Evolutionary conservation across 2,888 invertebrate genomes (phyloP).

Genomic region (Tipula vernalis): DNA sequence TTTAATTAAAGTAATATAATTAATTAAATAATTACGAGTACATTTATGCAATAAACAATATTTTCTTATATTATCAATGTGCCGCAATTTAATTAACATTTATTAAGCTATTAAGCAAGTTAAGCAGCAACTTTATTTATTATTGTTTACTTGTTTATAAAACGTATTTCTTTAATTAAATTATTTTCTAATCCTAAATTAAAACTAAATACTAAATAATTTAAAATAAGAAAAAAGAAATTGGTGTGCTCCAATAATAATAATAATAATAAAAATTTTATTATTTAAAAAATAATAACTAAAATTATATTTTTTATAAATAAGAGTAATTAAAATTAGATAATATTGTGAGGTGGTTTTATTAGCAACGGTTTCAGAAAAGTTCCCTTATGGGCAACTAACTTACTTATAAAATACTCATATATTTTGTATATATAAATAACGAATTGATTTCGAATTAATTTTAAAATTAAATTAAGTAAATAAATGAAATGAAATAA

Average conservation of each 20-base stretch:
- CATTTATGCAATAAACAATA: background rate
- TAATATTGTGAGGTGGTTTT: slow-evolving; percentile 17
- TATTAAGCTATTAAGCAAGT: background rate
- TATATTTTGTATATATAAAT: background rate
- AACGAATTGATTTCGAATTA: slow-evolving; percentile 1
- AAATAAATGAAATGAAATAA: background rate
- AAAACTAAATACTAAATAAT: background rate
- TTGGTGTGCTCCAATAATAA: background rate
- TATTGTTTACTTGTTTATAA: background rate
- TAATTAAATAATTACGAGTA: background rate
- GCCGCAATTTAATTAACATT: background rate
- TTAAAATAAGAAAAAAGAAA: background rate
- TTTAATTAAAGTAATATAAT: background rate
- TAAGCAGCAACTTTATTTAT: background rate
- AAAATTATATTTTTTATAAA: background rate
- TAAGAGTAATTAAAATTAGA: background rate
- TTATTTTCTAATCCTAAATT: background rate
- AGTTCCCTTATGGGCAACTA: slow-evolving; percentile 56
- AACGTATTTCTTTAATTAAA: background rate
- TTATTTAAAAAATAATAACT: background rate
- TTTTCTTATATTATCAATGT: background rate
- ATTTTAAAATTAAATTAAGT: background rate
- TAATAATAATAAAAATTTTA: background rate
- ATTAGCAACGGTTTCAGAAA: slow-evolving; percentile 51
- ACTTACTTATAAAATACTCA: slow-evolving; percentile 37